Conservation (phyloP, 64 coral and sea anemone species). For the Astreopora myriophthalma region DNA sequence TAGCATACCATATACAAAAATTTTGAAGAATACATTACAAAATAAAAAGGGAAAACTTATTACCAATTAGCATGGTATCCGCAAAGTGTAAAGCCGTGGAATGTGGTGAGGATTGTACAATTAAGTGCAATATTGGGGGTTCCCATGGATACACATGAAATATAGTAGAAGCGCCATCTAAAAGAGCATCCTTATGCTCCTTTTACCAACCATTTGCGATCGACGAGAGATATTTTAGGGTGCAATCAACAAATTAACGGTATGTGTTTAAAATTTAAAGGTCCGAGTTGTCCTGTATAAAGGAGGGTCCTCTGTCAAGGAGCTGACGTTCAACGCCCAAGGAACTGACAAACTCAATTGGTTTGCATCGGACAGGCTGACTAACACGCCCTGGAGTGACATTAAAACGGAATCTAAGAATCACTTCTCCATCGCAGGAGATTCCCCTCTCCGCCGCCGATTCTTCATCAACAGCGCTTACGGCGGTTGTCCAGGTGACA, state of each 20-base stretch:
- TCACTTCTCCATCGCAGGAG: constrained; percentile 8
- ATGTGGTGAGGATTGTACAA: too few species aligned
- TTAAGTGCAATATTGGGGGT: too few species aligned
- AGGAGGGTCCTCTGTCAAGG: background rate
- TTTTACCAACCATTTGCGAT: too few species aligned
- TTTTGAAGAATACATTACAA: too few species aligned
- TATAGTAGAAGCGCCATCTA: too few species aligned
- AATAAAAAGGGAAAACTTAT: too few species aligned
- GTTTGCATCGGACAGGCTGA: background rate
- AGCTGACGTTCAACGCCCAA: constrained; percentile 22
- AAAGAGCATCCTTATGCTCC: too few species aligned
- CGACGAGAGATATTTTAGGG: too few species aligned
- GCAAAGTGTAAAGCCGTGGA: too few species aligned
- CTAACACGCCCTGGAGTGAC: background rate
- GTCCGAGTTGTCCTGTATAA: background rate
- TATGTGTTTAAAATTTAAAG: background rate
- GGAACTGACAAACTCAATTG: constrained; percentile 48
- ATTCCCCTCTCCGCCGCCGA: background rate
- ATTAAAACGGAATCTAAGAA: background rate
- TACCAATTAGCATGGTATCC: too few species aligned
- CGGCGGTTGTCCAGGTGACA: background rate
- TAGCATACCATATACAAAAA: too few species aligned
- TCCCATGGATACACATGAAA: too few species aligned
- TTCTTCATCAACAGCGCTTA: constrained; percentile 1
- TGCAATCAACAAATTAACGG: background rate